A percentile compares a stretch with the other conserved stretches of the same genome.
Conservation (phyloP, 1,140 invertebrate species). For the Pteromalus puparum region DNA sequence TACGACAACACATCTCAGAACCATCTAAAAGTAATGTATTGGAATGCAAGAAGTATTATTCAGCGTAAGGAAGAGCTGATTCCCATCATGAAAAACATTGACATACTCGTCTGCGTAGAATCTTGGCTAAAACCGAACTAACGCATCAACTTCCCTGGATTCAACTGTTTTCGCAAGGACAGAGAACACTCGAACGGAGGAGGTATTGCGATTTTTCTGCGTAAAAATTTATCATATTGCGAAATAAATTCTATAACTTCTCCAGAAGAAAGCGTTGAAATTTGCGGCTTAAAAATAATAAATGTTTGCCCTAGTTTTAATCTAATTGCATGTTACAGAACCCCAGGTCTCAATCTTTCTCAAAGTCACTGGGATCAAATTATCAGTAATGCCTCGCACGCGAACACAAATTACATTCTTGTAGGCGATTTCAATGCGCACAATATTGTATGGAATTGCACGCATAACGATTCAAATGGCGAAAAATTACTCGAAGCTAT, state of each 20-base stretch:
- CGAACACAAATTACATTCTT: too few species aligned
- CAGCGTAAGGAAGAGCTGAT: neutral
- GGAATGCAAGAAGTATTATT: slow-evolving; percentile 4
- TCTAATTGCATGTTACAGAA: too few species aligned
- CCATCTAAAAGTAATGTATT: neutral
- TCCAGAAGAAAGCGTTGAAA: neutral
- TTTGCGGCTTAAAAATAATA: slow-evolving; percentile 15
- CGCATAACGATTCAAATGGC: too few species aligned
- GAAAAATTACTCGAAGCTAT: too few species aligned
- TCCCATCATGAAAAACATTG: neutral
- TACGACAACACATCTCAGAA: too few species aligned
- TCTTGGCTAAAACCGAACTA: slow-evolving; percentile 21
- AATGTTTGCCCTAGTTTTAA: too few species aligned
- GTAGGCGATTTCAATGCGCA: too few species aligned
- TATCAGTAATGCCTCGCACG: too few species aligned
- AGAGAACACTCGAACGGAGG: neutral
- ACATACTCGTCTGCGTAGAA: slow-evolving; percentile 28
- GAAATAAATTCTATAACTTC: too few species aligned
- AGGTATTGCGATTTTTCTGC: slow-evolving; percentile 12
- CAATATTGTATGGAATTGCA: too few species aligned
- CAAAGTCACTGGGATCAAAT: too few species aligned
- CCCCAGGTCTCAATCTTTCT: too few species aligned
- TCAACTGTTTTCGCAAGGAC: slow-evolving; percentile 8
- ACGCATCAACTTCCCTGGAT: neutral
- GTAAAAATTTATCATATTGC: neutral